A percentile compares a stretch with the other conserved stretches of the same genome.
Evolutionary conservation across 2,113 vertebrate genomes (phyloP).

Genomic region (Ctenodactylus gundi): DNA sequence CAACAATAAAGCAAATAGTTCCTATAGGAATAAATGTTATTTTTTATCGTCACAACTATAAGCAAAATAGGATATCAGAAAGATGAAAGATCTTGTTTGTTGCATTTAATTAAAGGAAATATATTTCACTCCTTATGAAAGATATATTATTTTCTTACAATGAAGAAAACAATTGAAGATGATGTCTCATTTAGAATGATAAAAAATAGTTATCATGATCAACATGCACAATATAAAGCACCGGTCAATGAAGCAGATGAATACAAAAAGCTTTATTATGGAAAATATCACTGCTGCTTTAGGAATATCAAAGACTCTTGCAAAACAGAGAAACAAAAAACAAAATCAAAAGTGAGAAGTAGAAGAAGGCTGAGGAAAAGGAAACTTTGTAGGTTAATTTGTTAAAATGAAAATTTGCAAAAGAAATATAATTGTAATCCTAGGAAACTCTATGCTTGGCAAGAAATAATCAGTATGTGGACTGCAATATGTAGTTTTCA

Average conservation of each 20-base stretch:
- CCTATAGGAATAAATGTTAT: background rate
- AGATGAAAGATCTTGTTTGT: background rate
- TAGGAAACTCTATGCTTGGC: background rate
- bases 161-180: background rate
- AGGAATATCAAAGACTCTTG: background rate
- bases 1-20: too few relatives aligned
- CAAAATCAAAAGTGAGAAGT: background rate
- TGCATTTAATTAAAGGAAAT: background rate
- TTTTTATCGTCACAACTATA: background rate
- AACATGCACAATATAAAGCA: background rate
- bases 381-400: background rate
- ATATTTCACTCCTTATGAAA: background rate
- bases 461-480: background rate
- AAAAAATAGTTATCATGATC: background rate
- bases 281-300: background rate
- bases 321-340: background rate
- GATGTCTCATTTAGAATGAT: background rate
- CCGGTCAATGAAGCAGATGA: background rate
- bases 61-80: background rate
- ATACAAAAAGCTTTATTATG: background rate
- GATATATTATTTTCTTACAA: background rate
- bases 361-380: background rate
- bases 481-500: background rate
- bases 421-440: background rate
- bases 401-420: background rate